A percentile compares a stretch with the other conserved stretches of the same genome.
Evolutionary conservation across 2,113 vertebrate genomes (phyloP).

Genomic region (Sisor rabdophorus): DNA sequence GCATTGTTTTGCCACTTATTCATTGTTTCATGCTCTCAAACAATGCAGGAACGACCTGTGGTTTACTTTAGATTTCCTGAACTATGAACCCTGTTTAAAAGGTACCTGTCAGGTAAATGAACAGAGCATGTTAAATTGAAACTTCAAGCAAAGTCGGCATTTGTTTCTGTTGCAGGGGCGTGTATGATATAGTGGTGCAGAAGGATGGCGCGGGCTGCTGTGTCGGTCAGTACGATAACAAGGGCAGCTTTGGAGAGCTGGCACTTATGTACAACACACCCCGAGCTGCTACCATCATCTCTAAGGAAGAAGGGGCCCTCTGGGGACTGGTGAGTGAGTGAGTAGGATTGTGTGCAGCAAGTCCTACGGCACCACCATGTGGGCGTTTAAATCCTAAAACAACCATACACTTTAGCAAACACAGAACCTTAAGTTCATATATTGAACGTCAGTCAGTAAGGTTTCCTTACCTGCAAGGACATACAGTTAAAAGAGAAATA

Average conservation of each 20-base stretch:
- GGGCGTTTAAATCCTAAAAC: not conserved
- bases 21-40: not conserved
- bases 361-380: constrained; percentile 32
- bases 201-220: constrained; percentile 76
- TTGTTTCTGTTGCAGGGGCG: constrained; percentile 70
- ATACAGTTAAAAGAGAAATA: too few relatives aligned
- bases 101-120: not conserved
- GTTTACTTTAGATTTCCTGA: not conserved
- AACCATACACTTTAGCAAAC: not conserved
- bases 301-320: constrained; percentile 87
- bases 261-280: constrained; percentile 99
- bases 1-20: not conserved
- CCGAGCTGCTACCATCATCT: constrained; percentile 91
- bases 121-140: not conserved
- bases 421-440: not conserved
- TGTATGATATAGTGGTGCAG: constrained; percentile 88
- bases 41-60: not conserved
- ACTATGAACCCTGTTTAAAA: not conserved
- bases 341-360: not conserved
- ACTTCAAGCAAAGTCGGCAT: not conserved
- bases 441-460: not conserved
- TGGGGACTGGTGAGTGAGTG: constrained; percentile 88
- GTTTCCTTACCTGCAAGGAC: not conserved
- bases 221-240: constrained; percentile 92
- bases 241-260: constrained; percentile 95